phyloP scores from a whole-genome alignment of 2,888 invertebrate species.

The Frankliniella fusca region DNA sequence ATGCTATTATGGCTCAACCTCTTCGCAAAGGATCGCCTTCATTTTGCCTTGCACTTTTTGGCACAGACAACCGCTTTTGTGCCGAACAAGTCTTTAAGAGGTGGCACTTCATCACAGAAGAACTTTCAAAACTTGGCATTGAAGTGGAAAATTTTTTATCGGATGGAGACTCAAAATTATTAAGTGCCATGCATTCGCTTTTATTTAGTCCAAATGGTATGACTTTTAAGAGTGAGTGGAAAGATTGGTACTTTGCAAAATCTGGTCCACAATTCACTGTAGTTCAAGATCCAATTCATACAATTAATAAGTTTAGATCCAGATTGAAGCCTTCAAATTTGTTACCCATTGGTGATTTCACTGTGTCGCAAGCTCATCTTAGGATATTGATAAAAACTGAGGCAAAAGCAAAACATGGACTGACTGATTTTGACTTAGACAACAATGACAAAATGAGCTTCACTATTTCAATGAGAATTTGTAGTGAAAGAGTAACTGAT shows the following conservation, averaged over 20 bases:
- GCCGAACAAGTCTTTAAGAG: neutral
- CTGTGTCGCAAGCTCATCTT: neutral
- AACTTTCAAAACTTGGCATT: no score
- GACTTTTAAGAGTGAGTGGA: neutral
- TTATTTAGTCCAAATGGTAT: neutral
- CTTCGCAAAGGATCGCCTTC: neutral
- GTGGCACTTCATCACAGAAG: neutral
- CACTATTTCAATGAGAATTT: neutral
- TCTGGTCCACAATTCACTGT: neutral
- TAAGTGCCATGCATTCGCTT: neutral
- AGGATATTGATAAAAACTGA: neutral
- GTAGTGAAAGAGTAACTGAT: neutral
- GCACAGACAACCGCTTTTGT: neutral
- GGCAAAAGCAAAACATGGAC: neutral
- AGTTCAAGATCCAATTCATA: neutral
- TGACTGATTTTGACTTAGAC: neutral
- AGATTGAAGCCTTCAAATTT: neutral
- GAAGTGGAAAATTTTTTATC: neutral
- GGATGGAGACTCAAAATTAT: neutral
- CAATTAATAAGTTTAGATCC: neutral
- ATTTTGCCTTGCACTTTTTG: neutral
- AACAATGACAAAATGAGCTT: slow-evolving; percentile 27
- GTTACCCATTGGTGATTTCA: neutral
- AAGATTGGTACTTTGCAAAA: neutral
- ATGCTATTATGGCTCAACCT: slow-evolving; percentile 24